Evolutionary conservation across 2,113 vertebrate genomes (phyloP).

Genomic region (Nanger granti): DNA sequence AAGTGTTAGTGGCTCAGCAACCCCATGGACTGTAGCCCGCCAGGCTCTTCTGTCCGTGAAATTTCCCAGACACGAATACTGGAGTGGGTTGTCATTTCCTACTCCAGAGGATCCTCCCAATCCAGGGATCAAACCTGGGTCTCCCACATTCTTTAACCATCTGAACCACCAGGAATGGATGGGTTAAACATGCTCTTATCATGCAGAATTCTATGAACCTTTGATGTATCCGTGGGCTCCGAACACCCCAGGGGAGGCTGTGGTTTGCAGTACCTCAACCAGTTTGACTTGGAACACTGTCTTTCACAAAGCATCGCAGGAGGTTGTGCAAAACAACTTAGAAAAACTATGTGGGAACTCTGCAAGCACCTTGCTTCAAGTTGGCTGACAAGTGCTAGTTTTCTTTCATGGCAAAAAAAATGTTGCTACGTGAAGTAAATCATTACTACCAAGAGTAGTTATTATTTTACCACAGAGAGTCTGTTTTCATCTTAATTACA

Average conservation of each 20-base stretch:
- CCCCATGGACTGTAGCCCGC: not conserved
- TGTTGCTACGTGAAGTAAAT: not conserved
- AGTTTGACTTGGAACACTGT: not conserved
- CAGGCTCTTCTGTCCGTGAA: not conserved
- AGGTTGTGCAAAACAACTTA: not conserved
- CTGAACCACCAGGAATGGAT: not conserved
- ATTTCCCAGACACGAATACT: not conserved
- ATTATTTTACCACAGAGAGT: not conserved
- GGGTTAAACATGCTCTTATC: not conserved
- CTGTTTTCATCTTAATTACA: slow-evolving; percentile 6
- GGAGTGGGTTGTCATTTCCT: not conserved
- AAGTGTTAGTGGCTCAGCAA: not conserved
- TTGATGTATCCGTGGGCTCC: not conserved
- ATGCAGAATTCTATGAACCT: not conserved
- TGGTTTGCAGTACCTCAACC: not conserved
- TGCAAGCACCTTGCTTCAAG: not conserved
- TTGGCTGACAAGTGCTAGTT: not conserved
- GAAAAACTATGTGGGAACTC: not conserved
- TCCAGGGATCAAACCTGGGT: not conserved
- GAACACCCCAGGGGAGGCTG: not conserved
- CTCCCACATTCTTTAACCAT: not conserved
- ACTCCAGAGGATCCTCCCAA: not conserved
- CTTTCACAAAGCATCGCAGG: not conserved
- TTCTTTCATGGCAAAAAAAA: not conserved
- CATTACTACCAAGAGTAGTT: not conserved